Percentiles rank a stretch among this genome's conserved stretches.
These are phyloP conservation scores for Rhynchotus rufescens DNA, from an alignment of 2,797 vertebrate species.

Conservation along the genomic window DNA sequence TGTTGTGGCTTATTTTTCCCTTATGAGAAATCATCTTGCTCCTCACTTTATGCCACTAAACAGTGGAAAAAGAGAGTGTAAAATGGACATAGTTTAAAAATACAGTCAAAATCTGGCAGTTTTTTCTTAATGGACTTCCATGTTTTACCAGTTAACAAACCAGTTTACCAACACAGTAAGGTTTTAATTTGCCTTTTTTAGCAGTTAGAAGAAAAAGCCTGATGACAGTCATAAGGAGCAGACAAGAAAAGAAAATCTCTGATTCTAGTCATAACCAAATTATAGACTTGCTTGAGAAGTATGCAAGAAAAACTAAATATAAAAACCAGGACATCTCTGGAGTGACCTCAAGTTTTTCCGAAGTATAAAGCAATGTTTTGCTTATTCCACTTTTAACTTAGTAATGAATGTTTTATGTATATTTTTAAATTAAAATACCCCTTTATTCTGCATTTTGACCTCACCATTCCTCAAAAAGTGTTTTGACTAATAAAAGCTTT, in stretches of 20 bases:
- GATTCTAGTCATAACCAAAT: conserved; percentile 29
- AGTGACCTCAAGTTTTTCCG: conserved; percentile 13
- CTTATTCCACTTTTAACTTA: not conserved
- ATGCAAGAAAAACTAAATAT: not conserved
- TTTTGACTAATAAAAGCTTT: not conserved
- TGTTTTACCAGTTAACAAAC: not conserved
- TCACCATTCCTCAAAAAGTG: not conserved
- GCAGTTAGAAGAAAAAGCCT: not conserved
- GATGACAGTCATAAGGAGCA: not conserved
- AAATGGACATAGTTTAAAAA: not conserved
- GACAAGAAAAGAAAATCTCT: conserved; percentile 38
- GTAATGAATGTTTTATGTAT: not conserved
- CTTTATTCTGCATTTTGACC: not conserved
- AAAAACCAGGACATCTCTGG: not conserved
- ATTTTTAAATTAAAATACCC: not conserved
- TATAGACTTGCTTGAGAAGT: conserved; percentile 43
- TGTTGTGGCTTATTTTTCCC: not conserved
- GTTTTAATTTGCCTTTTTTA: conserved; percentile 8
- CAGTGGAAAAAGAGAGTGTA: not conserved
- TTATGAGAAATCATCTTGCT: not conserved
- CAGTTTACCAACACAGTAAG: not conserved
- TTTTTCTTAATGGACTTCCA: not conserved
- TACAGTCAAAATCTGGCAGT: not conserved
- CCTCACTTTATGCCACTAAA: not conserved
- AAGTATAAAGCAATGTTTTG: not conserved